These are phyloP conservation scores for Myocastor coypus DNA, from an alignment of 2,113 vertebrate species.

Conservation along the genomic window DNA sequence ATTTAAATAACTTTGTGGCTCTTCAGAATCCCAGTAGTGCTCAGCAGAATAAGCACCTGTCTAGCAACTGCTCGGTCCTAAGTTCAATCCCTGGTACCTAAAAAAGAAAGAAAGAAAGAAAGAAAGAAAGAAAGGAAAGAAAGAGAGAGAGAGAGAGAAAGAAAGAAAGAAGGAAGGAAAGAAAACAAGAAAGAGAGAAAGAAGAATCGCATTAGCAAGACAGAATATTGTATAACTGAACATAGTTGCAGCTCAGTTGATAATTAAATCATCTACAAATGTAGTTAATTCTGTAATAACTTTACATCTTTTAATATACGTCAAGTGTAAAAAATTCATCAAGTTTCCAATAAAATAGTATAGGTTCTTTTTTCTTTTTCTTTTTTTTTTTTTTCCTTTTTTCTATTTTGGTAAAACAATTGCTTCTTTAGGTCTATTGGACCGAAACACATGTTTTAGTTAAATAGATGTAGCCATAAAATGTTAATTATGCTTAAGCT, in stretches of 20 bases:
- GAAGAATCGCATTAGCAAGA: neutral
- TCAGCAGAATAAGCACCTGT: no score
- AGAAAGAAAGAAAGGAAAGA: no score
- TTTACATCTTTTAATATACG: slow-evolving; percentile 20
- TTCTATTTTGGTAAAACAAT: neutral
- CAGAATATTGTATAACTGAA: neutral
- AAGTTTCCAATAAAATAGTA: neutral
- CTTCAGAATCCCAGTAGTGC: neutral
- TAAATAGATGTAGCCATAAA: slow-evolving; percentile 64
- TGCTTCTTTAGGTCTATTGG: slow-evolving; percentile 25
- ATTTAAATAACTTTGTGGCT: slow-evolving; percentile 35
- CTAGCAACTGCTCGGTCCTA: no score
- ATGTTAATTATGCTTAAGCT: slow-evolving; percentile 59
- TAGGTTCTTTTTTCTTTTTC: neutral
- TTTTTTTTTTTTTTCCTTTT: neutral
- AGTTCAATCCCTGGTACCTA: no score
- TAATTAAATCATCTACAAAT: neutral
- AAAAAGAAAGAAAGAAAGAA: no score
- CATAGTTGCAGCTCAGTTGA: neutral
- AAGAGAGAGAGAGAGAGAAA: no score
- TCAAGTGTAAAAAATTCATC: neutral
- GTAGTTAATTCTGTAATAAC: neutral
- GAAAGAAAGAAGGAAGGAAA: no score
- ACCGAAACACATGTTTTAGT: slow-evolving; percentile 60
- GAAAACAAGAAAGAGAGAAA: no score